These are phyloP conservation scores for Plectropomus leopardus DNA, from an alignment of 2,113 vertebrate genomes.

Conservation along the genomic window DNA sequence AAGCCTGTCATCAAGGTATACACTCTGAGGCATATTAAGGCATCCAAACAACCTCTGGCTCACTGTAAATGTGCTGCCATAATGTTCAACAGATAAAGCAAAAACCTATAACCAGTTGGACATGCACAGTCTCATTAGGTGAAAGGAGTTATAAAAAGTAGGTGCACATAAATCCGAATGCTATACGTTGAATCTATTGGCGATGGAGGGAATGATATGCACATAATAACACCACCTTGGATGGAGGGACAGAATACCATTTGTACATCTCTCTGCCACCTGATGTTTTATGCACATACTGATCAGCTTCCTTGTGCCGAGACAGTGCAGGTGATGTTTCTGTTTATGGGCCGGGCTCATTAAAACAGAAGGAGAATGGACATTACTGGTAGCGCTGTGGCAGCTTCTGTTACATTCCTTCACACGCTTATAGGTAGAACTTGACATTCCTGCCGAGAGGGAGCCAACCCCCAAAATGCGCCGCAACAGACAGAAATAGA, in stretches of 20 bases:
- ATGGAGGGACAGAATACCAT: constrained; percentile 50
- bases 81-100: constrained; percentile 30
- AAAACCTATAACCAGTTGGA: constrained; percentile 14
- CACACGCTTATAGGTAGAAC: constrained; percentile 25
- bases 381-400: constrained; percentile 36
- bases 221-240: constrained; percentile 64
- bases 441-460: constrained; percentile 51
- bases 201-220: constrained; percentile 50
- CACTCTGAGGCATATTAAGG: background rate
- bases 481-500: constrained; percentile 54
- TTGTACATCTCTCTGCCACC: constrained; percentile 55
- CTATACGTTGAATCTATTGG: constrained; percentile 36
- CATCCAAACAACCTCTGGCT: constrained; percentile 22
- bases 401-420: constrained; percentile 37
- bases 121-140: constrained; percentile 19
- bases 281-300: constrained; percentile 75
- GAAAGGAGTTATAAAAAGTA: constrained; percentile 20
- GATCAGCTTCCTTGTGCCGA: constrained; percentile 59
- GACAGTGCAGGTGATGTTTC: constrained; percentile 59
- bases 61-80: background rate
- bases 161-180: constrained; percentile 42
- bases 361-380: constrained; percentile 57
- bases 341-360: constrained; percentile 66
- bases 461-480: constrained; percentile 23
- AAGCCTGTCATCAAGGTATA: background rate